Percentiles rank a stretch among this genome's conserved stretches.
Evolutionary conservation across 2,888 invertebrate species (phyloP).

Genomic region (Thecocarcelia acutangulata): DNA sequence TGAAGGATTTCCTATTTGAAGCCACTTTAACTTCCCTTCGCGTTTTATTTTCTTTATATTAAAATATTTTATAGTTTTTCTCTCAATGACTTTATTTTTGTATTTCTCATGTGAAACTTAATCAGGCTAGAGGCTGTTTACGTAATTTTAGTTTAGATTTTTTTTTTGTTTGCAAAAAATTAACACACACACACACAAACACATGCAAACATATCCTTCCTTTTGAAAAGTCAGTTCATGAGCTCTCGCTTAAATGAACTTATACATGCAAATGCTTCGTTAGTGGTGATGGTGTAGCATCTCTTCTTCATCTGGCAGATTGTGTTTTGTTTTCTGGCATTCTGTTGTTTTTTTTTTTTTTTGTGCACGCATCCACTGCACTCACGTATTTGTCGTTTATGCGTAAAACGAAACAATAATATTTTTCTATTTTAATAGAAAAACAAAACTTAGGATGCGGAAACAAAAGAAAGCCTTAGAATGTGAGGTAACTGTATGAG

Average conservation of each 20-base stretch:
- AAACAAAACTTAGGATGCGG: conserved; percentile 28
- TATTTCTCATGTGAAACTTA: conserved; percentile 28
- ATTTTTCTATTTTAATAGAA: conserved; percentile 55
- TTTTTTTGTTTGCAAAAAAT: background rate
- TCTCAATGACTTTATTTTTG: background rate
- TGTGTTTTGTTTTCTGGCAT: background rate
- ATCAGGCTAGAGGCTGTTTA: conserved; percentile 60
- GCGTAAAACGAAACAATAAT: conserved; percentile 68
- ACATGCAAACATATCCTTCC: conserved; percentile 43
- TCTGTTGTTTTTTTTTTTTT: background rate
- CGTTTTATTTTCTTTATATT: conserved; percentile 29
- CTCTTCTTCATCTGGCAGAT: conserved; percentile 30
- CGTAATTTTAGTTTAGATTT: conserved; percentile 39
- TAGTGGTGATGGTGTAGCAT: conserved; percentile 15
- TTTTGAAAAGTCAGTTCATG: background rate
- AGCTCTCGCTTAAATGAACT: background rate
- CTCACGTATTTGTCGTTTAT: conserved; percentile 63
- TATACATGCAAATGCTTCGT: conserved; percentile 21
- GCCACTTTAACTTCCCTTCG: conserved; percentile 59
- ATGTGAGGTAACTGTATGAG: background rate
- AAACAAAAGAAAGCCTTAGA: conserved; percentile 4
- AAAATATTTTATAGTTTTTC: conserved; percentile 28
- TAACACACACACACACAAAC: conserved; percentile 17
- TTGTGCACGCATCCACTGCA: conserved; percentile 52
- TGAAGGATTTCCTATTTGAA: conserved; percentile 66